phyloP scores from a whole-genome alignment of 2,888 invertebrate genomes.

The Chrysotoxum bicinctum region DNA sequence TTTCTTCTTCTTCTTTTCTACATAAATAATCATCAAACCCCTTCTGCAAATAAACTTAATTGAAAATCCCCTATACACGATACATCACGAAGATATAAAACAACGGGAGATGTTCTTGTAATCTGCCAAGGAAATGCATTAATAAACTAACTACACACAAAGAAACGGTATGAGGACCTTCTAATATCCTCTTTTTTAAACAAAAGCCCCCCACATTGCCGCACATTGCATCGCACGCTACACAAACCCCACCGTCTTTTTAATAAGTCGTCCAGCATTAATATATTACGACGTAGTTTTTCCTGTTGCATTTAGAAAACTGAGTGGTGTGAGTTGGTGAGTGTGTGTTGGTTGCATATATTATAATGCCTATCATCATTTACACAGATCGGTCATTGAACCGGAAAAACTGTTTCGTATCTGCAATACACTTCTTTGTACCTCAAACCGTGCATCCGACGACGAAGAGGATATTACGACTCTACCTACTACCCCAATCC shows the following conservation, averaged over 20 bases:
- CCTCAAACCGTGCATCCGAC: slow-evolving; percentile 35
- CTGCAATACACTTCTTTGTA: slow-evolving; percentile 46
- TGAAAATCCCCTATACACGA: slow-evolving; percentile 50
- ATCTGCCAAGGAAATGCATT: slow-evolving; percentile 61
- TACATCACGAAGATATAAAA: slow-evolving; percentile 1
- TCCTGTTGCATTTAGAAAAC: slow-evolving; percentile 57
- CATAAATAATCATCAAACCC: slow-evolving; percentile 61
- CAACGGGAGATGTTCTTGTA: slow-evolving; percentile 42
- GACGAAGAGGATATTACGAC: background rate
- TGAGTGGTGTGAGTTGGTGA: background rate
- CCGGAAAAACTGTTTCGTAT: slow-evolving; percentile 69
- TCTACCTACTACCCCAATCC: slow-evolving; percentile 1
- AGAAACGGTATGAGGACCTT: slow-evolving; percentile 32
- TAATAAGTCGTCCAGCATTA: slow-evolving; percentile 49
- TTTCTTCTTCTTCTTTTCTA: background rate
- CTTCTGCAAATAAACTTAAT: slow-evolving; percentile 66
- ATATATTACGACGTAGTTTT: slow-evolving; percentile 53
- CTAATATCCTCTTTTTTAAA: slow-evolving; percentile 61
- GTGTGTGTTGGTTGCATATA: slow-evolving; percentile 6
- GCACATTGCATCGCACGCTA: background rate
- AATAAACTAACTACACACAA: slow-evolving; percentile 32
- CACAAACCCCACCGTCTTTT: slow-evolving; percentile 32
- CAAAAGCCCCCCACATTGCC: slow-evolving; percentile 42
- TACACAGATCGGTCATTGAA: slow-evolving; percentile 71
- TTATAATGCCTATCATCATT: slow-evolving; percentile 42